These are phyloP conservation scores for Escarpia spicata DNA, from an alignment of 2,888 invertebrate species.

Conservation along the genomic window DNA sequence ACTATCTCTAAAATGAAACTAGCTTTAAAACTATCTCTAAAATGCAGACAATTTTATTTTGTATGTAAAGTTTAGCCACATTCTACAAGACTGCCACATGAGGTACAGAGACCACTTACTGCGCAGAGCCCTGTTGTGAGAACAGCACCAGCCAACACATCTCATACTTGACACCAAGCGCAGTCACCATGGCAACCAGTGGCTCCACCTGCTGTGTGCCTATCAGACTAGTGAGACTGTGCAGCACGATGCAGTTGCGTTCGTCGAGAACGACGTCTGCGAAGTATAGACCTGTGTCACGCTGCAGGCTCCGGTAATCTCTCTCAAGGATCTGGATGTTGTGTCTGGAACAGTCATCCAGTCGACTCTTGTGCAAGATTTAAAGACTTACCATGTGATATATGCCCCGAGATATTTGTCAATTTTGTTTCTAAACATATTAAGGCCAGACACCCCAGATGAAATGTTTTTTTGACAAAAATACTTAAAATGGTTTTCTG, in stretches of 20 bases:
- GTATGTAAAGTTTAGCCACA: no score
- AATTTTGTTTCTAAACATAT: no score
- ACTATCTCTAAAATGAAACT: no score
- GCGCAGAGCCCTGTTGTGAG: neutral
- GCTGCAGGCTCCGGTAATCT: constrained; percentile 40
- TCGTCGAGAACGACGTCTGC: constrained; percentile 50
- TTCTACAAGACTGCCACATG: no score
- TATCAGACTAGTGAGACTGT: constrained; percentile 37
- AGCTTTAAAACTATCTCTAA: no score
- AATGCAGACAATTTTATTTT: no score
- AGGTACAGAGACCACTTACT: neutral
- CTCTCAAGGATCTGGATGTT: constrained; percentile 46
- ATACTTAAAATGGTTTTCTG: no score
- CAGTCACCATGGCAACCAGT: constrained; percentile 42
- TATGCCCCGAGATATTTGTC: no score
- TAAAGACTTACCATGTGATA: no score
- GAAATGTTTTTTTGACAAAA: no score
- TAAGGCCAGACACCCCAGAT: no score
- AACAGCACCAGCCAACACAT: constrained; percentile 46
- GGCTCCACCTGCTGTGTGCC: constrained; percentile 42
- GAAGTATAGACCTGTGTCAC: constrained; percentile 30
- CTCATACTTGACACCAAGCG: constrained; percentile 45
- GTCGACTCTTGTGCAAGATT: no score
- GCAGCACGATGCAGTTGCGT: constrained; percentile 44
- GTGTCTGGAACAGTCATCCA: constrained; percentile 38